A percentile compares a stretch with the other conserved stretches of the same genome.
phyloP scores from a whole-genome alignment of 2,113 vertebrate species.

The Charadrius vociferus region DNA sequence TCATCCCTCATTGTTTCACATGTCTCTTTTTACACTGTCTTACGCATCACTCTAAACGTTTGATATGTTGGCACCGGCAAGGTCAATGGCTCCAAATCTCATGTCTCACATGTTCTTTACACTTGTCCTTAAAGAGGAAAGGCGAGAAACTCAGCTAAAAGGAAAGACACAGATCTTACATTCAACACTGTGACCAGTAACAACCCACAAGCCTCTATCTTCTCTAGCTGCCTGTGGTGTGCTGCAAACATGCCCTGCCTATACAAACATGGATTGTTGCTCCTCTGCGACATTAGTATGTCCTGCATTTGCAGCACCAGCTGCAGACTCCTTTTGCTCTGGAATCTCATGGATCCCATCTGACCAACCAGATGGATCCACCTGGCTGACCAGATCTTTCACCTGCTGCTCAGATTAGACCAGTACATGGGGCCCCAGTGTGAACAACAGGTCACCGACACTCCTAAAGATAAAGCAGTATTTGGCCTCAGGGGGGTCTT shows the following conservation, averaged over 20 bases:
- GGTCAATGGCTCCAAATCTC: not conserved
- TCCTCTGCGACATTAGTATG: accelerated
- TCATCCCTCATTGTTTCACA: not conserved
- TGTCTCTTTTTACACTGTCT: not conserved
- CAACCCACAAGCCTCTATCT: not conserved
- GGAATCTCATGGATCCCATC: not conserved
- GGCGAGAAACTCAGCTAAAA: not conserved
- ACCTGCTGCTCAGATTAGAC: not conserved
- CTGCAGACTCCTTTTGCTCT: not conserved
- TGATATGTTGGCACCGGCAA: not conserved
- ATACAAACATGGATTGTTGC: too few species aligned
- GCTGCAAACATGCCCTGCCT: not conserved
- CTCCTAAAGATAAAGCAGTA: not conserved
- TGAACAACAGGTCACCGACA: not conserved
- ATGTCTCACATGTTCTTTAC: not conserved
- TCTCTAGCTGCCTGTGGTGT: not conserved
- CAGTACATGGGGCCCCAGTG: accelerated
- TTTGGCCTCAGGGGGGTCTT: not conserved
- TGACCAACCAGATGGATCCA: not conserved
- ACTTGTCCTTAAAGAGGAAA: not conserved
- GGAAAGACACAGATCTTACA: not conserved
- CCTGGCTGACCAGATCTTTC: not conserved
- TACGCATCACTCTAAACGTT: accelerated
- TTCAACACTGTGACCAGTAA: not conserved
- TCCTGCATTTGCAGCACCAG: not conserved